phyloP scores from a whole-genome alignment of 2,113 vertebrate species.

The Callipepla californica region DNA sequence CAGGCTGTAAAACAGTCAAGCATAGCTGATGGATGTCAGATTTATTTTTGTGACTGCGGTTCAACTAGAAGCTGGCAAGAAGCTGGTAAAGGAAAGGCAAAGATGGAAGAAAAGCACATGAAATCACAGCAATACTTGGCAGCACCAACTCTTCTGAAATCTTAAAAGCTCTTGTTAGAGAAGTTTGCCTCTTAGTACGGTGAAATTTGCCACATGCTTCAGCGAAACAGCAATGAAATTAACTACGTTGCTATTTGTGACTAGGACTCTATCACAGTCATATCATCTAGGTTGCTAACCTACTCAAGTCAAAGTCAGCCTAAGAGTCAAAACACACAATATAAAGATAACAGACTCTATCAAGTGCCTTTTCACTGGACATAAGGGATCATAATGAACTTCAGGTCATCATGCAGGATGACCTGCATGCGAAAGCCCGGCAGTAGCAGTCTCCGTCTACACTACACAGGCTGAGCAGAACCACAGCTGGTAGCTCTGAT shows the following conservation, averaged over 20 bases:
- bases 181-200: neutral
- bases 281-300: neutral
- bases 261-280: neutral
- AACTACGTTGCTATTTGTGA: neutral
- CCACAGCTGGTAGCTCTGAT: neutral
- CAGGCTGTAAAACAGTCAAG: neutral
- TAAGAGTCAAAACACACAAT: neutral
- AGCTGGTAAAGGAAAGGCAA: neutral
- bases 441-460: neutral
- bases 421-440: too few relatives aligned
- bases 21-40: neutral
- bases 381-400: accelerated
- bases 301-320: neutral
- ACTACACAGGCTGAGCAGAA: neutral
- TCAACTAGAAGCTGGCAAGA: neutral
- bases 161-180: neutral
- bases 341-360: neutral
- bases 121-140: neutral
- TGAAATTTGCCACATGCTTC: accelerated
- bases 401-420: neutral
- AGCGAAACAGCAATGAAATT: neutral
- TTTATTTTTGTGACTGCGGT: neutral
- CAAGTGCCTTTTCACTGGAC: neutral
- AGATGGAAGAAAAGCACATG: neutral
- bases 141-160: neutral